Evolutionary conservation across 2,888 invertebrate species (phyloP).

Genomic region (Thecocarcelia acutangulata): DNA sequence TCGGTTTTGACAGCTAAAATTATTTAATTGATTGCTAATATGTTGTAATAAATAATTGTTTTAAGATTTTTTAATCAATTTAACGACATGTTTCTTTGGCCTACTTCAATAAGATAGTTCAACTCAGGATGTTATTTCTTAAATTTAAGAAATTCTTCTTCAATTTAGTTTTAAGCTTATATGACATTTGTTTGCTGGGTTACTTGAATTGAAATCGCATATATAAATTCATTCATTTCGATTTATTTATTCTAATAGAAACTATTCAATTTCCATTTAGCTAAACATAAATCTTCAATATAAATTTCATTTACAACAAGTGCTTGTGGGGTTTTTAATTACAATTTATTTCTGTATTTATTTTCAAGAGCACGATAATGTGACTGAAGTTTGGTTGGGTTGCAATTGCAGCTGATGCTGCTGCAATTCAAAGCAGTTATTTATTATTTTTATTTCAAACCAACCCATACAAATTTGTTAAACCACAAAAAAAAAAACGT

Average conservation of each 20-base stretch:
- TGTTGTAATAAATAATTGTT: no score
- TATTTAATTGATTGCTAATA: no score
- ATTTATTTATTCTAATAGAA: slow-evolving; percentile 15
- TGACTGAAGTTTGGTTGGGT: slow-evolving; percentile 15
- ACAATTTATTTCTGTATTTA: slow-evolving; percentile 54
- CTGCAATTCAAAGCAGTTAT: slow-evolving; percentile 30
- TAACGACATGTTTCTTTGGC: no score
- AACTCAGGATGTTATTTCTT: no score
- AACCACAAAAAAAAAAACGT: slow-evolving; percentile 33
- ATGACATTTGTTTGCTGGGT: slow-evolving; percentile 18
- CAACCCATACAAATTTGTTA: slow-evolving; percentile 58
- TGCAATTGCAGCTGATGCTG: background rate
- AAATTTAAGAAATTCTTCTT: background rate
- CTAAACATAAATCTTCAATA: slow-evolving; percentile 15
- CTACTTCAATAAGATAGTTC: no score
- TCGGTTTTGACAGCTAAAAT: no score
- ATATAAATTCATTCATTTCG: slow-evolving; percentile 9
- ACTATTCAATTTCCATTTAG: slow-evolving; percentile 19
- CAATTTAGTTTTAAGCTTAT: background rate
- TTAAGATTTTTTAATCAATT: no score
- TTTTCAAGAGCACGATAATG: slow-evolving; percentile 63
- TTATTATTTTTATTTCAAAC: background rate
- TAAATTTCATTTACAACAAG: slow-evolving; percentile 51
- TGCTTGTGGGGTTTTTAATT: slow-evolving; percentile 60
- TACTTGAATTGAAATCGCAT: background rate